Evolutionary conservation across 2,113 vertebrate species (phyloP).

Genomic region (Tautogolabrus adspersus): DNA sequence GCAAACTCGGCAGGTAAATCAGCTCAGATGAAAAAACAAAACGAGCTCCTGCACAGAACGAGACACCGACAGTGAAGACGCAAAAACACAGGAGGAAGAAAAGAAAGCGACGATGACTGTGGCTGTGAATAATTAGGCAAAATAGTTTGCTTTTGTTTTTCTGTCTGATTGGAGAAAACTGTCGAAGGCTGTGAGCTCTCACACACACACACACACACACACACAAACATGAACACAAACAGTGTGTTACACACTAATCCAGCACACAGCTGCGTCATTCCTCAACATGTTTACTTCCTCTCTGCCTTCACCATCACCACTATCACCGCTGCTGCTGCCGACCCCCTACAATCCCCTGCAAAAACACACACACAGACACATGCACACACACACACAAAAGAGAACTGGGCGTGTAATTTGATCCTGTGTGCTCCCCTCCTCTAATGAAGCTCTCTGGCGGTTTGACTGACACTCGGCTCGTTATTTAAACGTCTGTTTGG

Average conservation of each 20-base stretch:
- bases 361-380: slow-evolving; percentile 34
- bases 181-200: slow-evolving; percentile 50
- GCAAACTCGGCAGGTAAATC: slow-evolving; percentile 43
- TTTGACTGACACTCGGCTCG: slow-evolving; percentile 78
- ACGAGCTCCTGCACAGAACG: slow-evolving; percentile 17
- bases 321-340: not conserved
- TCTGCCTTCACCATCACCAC: slow-evolving; percentile 32
- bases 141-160: slow-evolving; percentile 71
- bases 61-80: not conserved
- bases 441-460: slow-evolving; percentile 78
- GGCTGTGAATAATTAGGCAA: slow-evolving; percentile 71
- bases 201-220: slow-evolving; percentile 32
- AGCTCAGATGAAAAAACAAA: slow-evolving; percentile 32
- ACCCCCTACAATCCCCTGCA: slow-evolving; percentile 53
- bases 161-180: slow-evolving; percentile 68
- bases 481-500: slow-evolving; percentile 73
- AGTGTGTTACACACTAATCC: slow-evolving; percentile 55
- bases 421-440: slow-evolving; percentile 73
- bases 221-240: slow-evolving; percentile 23
- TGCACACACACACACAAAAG: slow-evolving; percentile 44
- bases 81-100: slow-evolving; percentile 11
- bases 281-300: slow-evolving; percentile 60
- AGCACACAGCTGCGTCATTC: slow-evolving; percentile 66
- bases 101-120: slow-evolving; percentile 20
- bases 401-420: slow-evolving; percentile 73